Evolutionary conservation across 2,113 vertebrate species (phyloP), one percentile per base, ranked within the genome.

Genomic region (Myodes glareolus): DNA sequence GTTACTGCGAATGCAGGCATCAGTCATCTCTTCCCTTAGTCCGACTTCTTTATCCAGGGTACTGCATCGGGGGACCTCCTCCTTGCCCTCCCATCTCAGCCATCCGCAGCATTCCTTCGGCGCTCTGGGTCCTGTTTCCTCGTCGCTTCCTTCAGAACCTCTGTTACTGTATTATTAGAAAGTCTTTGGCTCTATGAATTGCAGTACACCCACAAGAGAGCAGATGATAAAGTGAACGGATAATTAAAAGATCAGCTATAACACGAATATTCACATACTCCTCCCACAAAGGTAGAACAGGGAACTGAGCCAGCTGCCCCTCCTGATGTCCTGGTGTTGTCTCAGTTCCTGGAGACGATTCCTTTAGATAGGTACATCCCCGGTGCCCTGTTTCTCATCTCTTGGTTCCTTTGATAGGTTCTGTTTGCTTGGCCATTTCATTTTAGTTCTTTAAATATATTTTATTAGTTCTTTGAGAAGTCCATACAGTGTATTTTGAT

Each of bases 61-160:
- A 14, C 31, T 4, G 1, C 5, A 0, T 25, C 2, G 5, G 2
- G 3, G 33, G 7, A 2, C 4, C 75, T 68, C 36, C 11, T 36
- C 12, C 1, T 4, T 33, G 29, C 33, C 13, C 7, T 4, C 52
- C 29, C 1, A 0, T 17, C 8, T 10, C 16, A 1, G 9, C 9
- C 77, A 36, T 81, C 31, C 50, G 12, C 33, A 55, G 47, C 33
- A 1, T 55, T 55, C 50, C 36, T n/a, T n/a, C 5, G 1, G 4
- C 21, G 2, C 31, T 36, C 2, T 27, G 11, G 3, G 6, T 61
- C 25, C 3, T 14, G 39, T 29, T 65, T n/a, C 13, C 3, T 9
- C 31, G 13, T n/a, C 36, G 33, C 50, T 58, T 81, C 78, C 50
- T 55, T 36, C 33, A n/a, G 33, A 55, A 36, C 50, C 14, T 52